These are phyloP conservation scores for Ibycter americanus DNA, from an alignment of 2,797 vertebrate genomes.

Conservation along the genomic window DNA sequence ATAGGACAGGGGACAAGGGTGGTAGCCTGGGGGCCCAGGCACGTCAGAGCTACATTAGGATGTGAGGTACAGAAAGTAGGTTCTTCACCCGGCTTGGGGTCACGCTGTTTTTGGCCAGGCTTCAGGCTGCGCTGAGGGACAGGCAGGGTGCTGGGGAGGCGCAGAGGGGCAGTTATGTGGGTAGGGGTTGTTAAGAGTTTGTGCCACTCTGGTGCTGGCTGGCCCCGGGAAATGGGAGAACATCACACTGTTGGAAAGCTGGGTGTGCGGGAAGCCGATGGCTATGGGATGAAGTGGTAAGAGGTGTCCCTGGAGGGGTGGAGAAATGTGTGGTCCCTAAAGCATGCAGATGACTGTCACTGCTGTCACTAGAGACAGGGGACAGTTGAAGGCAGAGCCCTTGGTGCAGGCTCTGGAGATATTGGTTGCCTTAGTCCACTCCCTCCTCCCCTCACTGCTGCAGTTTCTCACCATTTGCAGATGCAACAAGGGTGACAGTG, in stretches of 20 bases:
- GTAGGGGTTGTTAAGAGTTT: neutral
- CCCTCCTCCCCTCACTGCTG: neutral
- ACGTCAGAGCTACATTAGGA: neutral
- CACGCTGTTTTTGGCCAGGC: neutral
- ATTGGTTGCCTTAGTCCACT: neutral
- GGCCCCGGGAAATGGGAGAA: neutral
- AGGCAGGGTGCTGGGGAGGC: rapidly evolving
- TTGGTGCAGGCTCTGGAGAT: neutral
- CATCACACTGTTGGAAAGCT: rapidly evolving
- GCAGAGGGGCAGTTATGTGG: neutral
- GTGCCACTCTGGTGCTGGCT: neutral
- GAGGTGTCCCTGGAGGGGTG: no score
- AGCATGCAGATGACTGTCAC: neutral
- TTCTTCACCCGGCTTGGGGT: rapidly evolving
- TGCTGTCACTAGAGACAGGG: neutral
- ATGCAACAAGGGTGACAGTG: neutral
- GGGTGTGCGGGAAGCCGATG: neutral
- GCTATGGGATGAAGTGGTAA: neutral
- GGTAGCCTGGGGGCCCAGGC: neutral
- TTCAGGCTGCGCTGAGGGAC: neutral
- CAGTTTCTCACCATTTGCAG: neutral
- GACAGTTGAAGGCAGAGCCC: neutral
- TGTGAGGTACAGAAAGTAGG: neutral
- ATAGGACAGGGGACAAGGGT: neutral
- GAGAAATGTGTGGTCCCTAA: neutral